Evolutionary conservation across 92 coral and sea anemone genomes (phyloP), one percentile per base, ranked within the genome.

Genomic region (Plumapathes pennacea): DNA sequence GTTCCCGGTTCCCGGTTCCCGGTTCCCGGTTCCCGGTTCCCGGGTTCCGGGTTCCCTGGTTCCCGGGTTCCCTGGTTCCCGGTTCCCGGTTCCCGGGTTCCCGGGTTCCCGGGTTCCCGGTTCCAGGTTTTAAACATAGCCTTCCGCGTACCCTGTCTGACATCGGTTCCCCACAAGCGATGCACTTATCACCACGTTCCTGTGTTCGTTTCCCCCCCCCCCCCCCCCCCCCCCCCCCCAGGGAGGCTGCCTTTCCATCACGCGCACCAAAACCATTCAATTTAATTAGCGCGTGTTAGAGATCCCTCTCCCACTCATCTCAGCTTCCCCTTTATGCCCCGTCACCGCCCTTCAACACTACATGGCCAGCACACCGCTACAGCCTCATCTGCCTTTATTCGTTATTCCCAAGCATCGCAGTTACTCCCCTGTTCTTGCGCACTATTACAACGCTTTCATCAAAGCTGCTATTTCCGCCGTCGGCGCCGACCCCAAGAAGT

Each of bases 261-360:
- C 17, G 5, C 53, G 43, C 24, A 64, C 66, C 46, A 74, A 74
- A 25, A 75, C 76, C 18, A 7, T 66, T 29, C 76, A 75, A 46
- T 66, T 65, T 46, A 25, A 38, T 5, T 34, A 67, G 27, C 41
- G 59, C 6, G 28, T 15, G 18, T 54, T 75, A 14, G 68, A 55
- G 27, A 56, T 75, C 38, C 76, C 76, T 4, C 55, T 66, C 27
- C 82, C 75, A n/a, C 21, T 4, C 19, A 67, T 66, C 10, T 66
- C 51, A 3, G 54, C 54, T 54, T 74, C 81, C 19, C 28, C 45
- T 10, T 51, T 75, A 19, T 46, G 76, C 45, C 76, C 76, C 3
- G 76, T 75, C 10, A 64, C 75, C 2, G 82, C 82, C 17, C 54
- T 74, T 28, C 10, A 38, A 46, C 48, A 49, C 44, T 75, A 75